Conservation (phyloP, 2,797 vertebrate genomes). For the Dendrocincla tyrannina region DNA sequence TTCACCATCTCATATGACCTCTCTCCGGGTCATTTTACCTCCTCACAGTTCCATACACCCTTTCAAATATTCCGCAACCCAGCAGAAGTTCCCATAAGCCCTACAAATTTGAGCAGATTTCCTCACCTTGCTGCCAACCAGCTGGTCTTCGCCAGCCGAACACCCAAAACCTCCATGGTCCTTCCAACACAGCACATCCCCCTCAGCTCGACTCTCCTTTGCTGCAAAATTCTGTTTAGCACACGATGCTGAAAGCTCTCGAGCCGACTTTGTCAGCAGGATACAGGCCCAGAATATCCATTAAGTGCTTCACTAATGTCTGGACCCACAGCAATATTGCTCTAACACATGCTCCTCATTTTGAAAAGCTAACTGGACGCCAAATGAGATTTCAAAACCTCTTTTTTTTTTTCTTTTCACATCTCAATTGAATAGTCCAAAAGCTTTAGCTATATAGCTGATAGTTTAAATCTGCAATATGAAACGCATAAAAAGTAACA, state of each 20-base stretch:
- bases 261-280: background rate
- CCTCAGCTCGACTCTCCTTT: fast-evolving
- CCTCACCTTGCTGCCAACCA: background rate
- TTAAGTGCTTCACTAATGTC: background rate
- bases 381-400: background rate
- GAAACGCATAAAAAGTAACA: background rate
- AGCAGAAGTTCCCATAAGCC: background rate
- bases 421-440: background rate
- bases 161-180: background rate
- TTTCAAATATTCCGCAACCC: background rate
- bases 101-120: background rate
- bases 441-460: background rate
- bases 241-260: background rate
- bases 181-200: background rate
- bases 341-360: background rate
- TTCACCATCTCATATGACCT: background rate
- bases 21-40: background rate
- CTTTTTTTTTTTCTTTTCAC: background rate
- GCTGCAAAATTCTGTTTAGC: background rate
- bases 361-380: background rate
- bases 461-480: background rate
- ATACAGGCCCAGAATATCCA: background rate
- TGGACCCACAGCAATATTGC: background rate
- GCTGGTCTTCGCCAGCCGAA: background rate
- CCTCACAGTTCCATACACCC: background rate